A percentile compares a stretch with the other conserved stretches of the same genome.
Evolutionary conservation across 1,140 invertebrate species (phyloP).

Genomic region (Hydropsyche tenuis): DNA sequence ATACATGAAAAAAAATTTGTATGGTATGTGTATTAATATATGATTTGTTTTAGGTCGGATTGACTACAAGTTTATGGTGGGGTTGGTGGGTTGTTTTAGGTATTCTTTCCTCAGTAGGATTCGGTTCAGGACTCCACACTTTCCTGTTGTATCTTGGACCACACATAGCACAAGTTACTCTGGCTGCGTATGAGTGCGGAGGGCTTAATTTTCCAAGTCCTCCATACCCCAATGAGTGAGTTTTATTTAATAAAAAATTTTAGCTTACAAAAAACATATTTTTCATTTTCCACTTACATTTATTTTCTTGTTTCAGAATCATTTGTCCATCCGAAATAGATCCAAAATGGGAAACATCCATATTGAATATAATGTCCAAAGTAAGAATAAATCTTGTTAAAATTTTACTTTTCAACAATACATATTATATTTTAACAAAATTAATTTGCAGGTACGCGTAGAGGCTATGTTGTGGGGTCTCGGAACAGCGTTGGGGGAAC

Average conservation of each 20-base stretch:
- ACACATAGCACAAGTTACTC: constrained; percentile 91
- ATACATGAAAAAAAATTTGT: constrained; percentile 1
- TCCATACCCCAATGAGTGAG: constrained; percentile 85
- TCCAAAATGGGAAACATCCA: constrained; percentile 67
- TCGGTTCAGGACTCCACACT: constrained; percentile 98
- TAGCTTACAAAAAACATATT: neutral
- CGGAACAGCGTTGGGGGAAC: constrained; percentile 95
- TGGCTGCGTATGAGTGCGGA: constrained; percentile 97
- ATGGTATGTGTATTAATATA: neutral
- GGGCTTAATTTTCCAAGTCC: constrained; percentile 92
- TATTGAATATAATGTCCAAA: constrained; percentile 93
- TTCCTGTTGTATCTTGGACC: constrained; percentile 97
- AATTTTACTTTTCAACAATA: neutral
- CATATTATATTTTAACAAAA: neutral
- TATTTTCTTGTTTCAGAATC: constrained; percentile 66
- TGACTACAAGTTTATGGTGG: constrained; percentile 54
- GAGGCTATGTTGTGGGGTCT: constrained; percentile 98
- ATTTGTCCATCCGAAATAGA: constrained; percentile 75
- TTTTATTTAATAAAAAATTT: neutral
- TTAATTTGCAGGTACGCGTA: constrained; percentile 69
- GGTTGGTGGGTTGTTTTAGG: constrained; percentile 95
- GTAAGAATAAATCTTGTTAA: constrained; percentile 53
- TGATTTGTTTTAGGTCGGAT: constrained; percentile 36
- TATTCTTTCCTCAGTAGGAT: constrained; percentile 94
- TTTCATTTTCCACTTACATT: neutral